These are phyloP conservation scores for Lottia scabra DNA, from an alignment of 2,888 invertebrate species.

Conservation along the genomic window DNA sequence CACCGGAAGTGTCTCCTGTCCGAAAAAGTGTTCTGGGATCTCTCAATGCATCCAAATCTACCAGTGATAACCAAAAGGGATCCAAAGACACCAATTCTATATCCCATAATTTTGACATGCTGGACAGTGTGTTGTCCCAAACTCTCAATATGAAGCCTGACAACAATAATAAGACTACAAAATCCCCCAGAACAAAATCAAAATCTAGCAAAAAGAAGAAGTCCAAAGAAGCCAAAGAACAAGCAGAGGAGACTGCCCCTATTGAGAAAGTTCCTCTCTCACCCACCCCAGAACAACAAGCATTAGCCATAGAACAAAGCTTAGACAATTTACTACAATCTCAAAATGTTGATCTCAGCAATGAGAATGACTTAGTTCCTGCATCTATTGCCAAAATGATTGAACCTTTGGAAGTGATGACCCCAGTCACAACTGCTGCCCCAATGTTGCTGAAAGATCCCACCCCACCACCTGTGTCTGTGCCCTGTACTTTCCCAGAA, in stretches of 20 bases:
- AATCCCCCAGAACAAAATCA: conserved; percentile 2
- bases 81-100: conserved; percentile 9
- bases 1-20: conserved; percentile 39
- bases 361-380: neutral
- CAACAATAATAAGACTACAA: neutral
- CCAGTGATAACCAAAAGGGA: neutral
- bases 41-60: neutral
- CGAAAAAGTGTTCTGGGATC: conserved; percentile 1
- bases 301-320: neutral
- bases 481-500: no score
- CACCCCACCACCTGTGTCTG: no score
- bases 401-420: neutral
- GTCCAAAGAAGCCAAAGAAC: conserved; percentile 15
- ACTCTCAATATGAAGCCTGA: neutral
- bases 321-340: neutral
- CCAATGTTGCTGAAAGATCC: no score
- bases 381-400: neutral
- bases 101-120: conserved; percentile 13
- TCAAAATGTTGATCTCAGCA: neutral
- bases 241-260: neutral
- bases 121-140: conserved; percentile 17
- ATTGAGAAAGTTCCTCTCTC: conserved; percentile 6
- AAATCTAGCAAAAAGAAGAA: conserved; percentile 28
- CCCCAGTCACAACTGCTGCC: neutral
- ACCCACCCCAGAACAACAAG: conserved; percentile 1